Base-by-base conservation (phyloP, 2,797 vertebrate genomes). In the Chaetodon trifasciatus region DNA sequence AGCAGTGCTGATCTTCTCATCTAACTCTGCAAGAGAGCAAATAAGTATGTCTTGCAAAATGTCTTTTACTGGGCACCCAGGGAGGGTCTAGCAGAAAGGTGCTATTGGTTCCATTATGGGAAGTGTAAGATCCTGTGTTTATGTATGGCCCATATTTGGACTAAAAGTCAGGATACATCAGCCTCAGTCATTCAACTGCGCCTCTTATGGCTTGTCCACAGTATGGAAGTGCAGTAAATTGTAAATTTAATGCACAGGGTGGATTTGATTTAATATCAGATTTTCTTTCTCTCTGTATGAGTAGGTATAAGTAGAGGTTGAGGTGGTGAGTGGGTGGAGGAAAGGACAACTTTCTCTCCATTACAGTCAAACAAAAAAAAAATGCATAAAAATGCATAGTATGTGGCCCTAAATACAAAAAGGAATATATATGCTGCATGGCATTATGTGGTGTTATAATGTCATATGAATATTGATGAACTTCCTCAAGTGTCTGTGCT, bases 381-480 rank as follows among this genome's bases (percentile, higher is more conserved):
- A 55, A 32, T 32, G 62, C 55, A 74, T 46, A 66, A 19, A 8
- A 58, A 57, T 73, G 23, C 37, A 28, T 47, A 76, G 49, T 53
- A 7, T 39, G 16, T 19, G 39, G 58, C 37, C 52, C 8, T 55
- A 11, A 23, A 57, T 72, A 39, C 37, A 58, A 73, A 77, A 76
- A 49, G 8, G 28, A 19, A 55, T 75, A 65, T 72, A 17, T 13
- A 72, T 37, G 28, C 52, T 56, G 3, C 8, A 58, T 28, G 21
- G 15, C 9, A 63, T 69, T 37, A 39, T 40, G 11, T 46, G 4
- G 4, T 21, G 35, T 60, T 66, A 21, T 77, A 73, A 64, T 57
- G 47, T 6, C 21, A 32, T 62, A 70, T 82, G 76, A 81, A 74
- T 81, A 72, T 78, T 76, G 63, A 80, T 76, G 47, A 73, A 37